Evolutionary conservation across 1,140 invertebrate genomes (phyloP), one percentile per base, ranked within the genome.

Genomic region (Aethina tumida): DNA sequence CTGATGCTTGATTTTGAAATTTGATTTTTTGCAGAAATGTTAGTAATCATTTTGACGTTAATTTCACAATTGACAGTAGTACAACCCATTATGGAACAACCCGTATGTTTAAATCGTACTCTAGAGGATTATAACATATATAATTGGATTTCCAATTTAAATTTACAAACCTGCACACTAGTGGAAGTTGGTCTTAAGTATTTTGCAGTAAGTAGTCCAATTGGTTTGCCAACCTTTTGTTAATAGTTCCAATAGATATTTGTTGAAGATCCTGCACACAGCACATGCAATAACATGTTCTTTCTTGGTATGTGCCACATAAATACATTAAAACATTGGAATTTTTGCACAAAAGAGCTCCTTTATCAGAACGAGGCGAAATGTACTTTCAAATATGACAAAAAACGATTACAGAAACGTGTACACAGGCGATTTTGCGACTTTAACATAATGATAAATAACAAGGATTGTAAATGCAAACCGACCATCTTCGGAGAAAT

Each of bases 361-460:
- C 14, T 36, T 2, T 22, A 28, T n/a, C 13, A 31, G 26, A 39
- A 33, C 7, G 36, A 29, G 26, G 25, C 35, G 10, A 47, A 47
- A 22, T 52, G 50, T 33, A 43, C 24, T 4, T 40, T 50, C 9
- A 35, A 52, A 22, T 24, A 43, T 4, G 31, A 47, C 10, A 29
- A 30, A 9, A 42, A 26, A 12, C 16, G 41, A 36, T 43, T 41
- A 13, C 37, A 52, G 13, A 21, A 21, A n/a, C 41, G 50, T 25
- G 34, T 52, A 4, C 50, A 52, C 25, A 43, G 50, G 16, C 43
- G 50, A 25, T 43, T 49, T 21, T 52, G 50, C 26, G 50, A 52
- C 45, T 39, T 52, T 30, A 42, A 45, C 7, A 41, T 48, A 6
- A 41, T 43, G 25, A 1, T 30, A 9, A 29, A 27, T n/a, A 44